These are phyloP conservation scores for Plebejus argus DNA, from an alignment of 2,888 invertebrate genomes.

Conservation along the genomic window DNA sequence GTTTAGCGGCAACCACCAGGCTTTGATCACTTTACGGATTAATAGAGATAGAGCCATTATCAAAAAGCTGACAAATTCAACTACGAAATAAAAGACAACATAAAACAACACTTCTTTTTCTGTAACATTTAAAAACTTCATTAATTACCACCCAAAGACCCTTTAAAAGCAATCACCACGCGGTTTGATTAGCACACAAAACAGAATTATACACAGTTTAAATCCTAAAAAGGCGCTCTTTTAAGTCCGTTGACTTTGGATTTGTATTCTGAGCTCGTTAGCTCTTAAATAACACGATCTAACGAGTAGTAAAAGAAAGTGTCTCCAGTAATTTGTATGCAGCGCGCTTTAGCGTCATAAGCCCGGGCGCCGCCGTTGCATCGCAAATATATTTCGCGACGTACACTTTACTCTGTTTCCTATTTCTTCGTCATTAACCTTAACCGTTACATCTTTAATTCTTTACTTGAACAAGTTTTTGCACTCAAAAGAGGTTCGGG, in stretches of 20 bases:
- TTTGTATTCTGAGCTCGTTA: conserved; percentile 46
- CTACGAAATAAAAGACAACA: no score
- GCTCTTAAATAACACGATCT: conserved; percentile 52
- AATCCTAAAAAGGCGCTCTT: conserved; percentile 2
- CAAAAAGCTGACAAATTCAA: no score
- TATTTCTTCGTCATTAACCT: neutral
- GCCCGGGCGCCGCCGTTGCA: conserved; percentile 60
- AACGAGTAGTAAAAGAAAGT: conserved; percentile 66
- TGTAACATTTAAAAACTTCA: neutral
- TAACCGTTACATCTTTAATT: neutral
- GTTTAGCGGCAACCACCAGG: no score
- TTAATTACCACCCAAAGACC: neutral
- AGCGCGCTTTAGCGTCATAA: conserved; percentile 59
- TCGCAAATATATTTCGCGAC: conserved; percentile 50
- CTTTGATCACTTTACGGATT: no score
- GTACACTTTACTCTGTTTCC: neutral
- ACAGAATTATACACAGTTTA: neutral
- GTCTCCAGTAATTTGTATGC: conserved; percentile 67
- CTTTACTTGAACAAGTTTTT: neutral
- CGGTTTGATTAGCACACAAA: neutral
- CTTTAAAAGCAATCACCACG: neutral
- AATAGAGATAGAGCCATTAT: no score
- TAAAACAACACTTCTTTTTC: neutral
- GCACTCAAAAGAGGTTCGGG: neutral
- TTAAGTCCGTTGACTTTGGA: conserved; percentile 28